These are phyloP conservation scores for Circaetus cinerascens DNA, from an alignment of 2,113 vertebrate species.

Conservation along the genomic window DNA sequence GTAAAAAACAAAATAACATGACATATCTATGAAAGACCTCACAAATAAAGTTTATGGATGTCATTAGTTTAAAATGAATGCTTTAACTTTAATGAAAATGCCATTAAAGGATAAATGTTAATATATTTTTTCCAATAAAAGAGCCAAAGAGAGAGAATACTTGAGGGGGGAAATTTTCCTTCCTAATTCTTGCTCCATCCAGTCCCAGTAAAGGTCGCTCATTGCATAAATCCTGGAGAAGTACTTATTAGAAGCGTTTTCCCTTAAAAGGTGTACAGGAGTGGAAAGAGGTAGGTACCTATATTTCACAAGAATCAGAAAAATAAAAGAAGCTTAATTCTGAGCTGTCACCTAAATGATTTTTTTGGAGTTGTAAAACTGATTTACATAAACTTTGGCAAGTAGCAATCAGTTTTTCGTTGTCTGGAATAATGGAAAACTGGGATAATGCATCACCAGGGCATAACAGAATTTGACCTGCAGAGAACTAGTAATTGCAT, in stretches of 20 bases:
- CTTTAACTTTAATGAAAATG: constrained; percentile 3
- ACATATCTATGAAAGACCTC: background rate
- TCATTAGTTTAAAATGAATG: background rate
- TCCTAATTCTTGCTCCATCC: background rate
- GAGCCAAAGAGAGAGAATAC: background rate
- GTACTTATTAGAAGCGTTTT: background rate
- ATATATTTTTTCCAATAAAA: background rate
- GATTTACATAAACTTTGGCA: background rate
- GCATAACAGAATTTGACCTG: background rate
- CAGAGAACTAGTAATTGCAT: background rate
- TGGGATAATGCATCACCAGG: background rate
- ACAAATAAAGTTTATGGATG: constrained; percentile 15
- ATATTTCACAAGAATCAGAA: background rate
- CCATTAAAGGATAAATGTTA: background rate
- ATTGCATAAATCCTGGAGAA: constrained; percentile 7
- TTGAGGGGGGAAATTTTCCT: background rate
- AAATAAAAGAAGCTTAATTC: background rate
- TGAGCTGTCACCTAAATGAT: background rate
- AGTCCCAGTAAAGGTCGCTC: background rate
- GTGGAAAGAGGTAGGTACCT: background rate
- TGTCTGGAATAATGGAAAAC: background rate
- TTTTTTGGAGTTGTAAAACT: background rate
- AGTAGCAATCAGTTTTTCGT: background rate
- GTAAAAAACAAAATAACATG: background rate
- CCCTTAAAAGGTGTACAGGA: background rate